Evolutionary conservation across 2,888 invertebrate species (phyloP).

Genomic region (Drosophila parthenogenetica): DNA sequence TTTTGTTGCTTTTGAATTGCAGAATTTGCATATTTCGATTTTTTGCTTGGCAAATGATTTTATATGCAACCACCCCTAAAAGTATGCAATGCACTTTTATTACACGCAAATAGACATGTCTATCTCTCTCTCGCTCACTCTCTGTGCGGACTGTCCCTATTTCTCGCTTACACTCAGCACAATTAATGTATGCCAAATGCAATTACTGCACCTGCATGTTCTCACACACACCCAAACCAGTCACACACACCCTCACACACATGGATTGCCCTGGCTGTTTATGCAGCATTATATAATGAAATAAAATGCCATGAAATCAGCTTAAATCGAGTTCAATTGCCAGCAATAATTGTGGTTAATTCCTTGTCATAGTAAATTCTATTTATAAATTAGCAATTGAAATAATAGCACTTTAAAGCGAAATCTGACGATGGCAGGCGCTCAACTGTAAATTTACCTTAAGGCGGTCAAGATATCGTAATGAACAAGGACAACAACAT

Average conservation of each 20-base stretch:
- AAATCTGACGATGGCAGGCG: not conserved
- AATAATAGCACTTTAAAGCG: constrained; percentile 3
- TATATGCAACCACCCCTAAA: constrained; percentile 40
- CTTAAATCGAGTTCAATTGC: constrained; percentile 46
- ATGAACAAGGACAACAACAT: constrained; percentile 12
- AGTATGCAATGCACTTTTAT: constrained; percentile 60
- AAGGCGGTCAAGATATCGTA: not conserved
- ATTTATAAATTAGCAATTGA: constrained; percentile 18
- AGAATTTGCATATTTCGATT: constrained; percentile 26
- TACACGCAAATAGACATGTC: constrained; percentile 8
- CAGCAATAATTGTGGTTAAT: constrained; percentile 52
- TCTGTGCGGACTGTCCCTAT: not conserved
- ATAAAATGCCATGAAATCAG: constrained; percentile 48
- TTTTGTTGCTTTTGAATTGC: constrained; percentile 4
- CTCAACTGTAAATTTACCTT: constrained; percentile 31
- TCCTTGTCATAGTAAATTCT: constrained; percentile 26
- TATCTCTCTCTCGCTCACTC: constrained; percentile 3
- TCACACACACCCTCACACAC: not conserved
- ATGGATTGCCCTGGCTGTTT: constrained; percentile 6
- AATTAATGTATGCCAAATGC: constrained; percentile 73
- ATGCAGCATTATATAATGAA: constrained; percentile 42
- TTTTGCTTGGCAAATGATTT: constrained; percentile 38
- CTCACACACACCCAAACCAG: constrained; percentile 8
- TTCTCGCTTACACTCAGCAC: constrained; percentile 23
- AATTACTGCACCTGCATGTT: constrained; percentile 74